Conservation (phyloP, 2,113 vertebrate genomes). For the Eleginops maclovinus region DNA sequence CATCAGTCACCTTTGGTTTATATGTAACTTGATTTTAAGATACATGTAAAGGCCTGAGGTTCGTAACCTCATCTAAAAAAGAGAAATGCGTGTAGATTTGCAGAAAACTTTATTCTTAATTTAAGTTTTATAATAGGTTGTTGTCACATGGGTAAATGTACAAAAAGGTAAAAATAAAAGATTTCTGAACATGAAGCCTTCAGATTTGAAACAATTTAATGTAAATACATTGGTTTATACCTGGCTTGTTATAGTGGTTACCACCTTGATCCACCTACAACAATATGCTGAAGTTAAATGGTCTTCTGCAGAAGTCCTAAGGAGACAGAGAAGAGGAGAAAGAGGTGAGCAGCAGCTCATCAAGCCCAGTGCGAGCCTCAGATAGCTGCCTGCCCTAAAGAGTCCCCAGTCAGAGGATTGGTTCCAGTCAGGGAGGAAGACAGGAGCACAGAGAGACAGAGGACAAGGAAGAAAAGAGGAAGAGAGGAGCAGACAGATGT, state of each 20-base stretch:
- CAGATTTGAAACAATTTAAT: background rate
- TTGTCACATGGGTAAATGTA: too few relatives aligned
- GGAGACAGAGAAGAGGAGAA: slow-evolving; percentile 35
- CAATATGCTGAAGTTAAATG: slow-evolving; percentile 9
- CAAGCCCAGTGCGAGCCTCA: slow-evolving; percentile 20
- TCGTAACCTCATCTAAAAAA: too few relatives aligned
- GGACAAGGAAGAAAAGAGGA: slow-evolving; percentile 32
- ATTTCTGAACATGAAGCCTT: too few relatives aligned
- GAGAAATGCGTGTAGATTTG: too few relatives aligned
- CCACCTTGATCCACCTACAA: background rate
- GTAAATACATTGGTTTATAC: background rate
- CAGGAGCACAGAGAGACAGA: slow-evolving; percentile 25
- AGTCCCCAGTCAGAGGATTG: slow-evolving; percentile 32
- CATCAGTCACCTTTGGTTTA: too few relatives aligned
- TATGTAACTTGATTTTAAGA: too few relatives aligned
- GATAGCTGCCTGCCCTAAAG: slow-evolving; percentile 21
- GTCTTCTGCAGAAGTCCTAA: slow-evolving; percentile 20
- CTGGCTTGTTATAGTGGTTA: background rate
- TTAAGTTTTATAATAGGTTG: too few relatives aligned
- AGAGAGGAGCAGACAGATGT: slow-evolving; percentile 41
- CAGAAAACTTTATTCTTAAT: too few relatives aligned
- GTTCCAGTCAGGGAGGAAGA: slow-evolving; percentile 41
- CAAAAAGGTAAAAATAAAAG: too few relatives aligned
- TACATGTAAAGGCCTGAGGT: too few relatives aligned
- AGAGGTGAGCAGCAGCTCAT: slow-evolving; percentile 51